Evolutionary conservation across 2,888 invertebrate genomes (phyloP), one percentile per base, ranked within the genome.

Genomic region (Epiblema foenella): DNA sequence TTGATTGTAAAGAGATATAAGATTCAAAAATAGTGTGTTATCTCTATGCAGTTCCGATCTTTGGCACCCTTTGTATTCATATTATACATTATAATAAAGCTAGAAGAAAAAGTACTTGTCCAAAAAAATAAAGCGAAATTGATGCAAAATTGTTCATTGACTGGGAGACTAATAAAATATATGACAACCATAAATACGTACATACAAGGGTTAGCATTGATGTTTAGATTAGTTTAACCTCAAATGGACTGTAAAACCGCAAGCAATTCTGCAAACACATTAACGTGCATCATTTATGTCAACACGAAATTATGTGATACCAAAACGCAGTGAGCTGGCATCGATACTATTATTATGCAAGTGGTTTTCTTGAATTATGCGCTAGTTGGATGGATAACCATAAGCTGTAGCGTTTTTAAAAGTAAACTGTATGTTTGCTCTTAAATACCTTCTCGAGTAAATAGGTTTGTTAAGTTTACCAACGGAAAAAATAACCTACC

Each of bases 221-320:
- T 54, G 52, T 64, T 39, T 64, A 64, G 64, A 64, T 64, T 64
- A 54, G 64, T 39, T 24, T 33, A 20, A 54, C 52, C 64, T 20
- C 64, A 64, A 64, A 64, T 54, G 39, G 51, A 39, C 39, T n/a
- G 52, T 52, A 64, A 59, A 52, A 64, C 64, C 52, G 18, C 51
- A 62, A 29, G 49, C 24, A 63, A 63, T 63, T 7, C 63, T 37
- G 63, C 63, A 63, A 51, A 20, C 63, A 51, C 51, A 52, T 63
- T 37, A 63, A 20, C 51, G 51, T 51, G 15, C 15, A 20, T 37
- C 51, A 37, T 51, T 59, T 52, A 51, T 52, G 63, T 63, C 51
- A 52, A 20, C 51, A 63, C 20, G 7, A 51, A 51, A 52, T 51
- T 18, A 18, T 33, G 51, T 37, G 18, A 37, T 18, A 52, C 37